Base-by-base conservation (phyloP, 2,797 vertebrate genomes). In the Amblyopsis hoosieri region DNA sequence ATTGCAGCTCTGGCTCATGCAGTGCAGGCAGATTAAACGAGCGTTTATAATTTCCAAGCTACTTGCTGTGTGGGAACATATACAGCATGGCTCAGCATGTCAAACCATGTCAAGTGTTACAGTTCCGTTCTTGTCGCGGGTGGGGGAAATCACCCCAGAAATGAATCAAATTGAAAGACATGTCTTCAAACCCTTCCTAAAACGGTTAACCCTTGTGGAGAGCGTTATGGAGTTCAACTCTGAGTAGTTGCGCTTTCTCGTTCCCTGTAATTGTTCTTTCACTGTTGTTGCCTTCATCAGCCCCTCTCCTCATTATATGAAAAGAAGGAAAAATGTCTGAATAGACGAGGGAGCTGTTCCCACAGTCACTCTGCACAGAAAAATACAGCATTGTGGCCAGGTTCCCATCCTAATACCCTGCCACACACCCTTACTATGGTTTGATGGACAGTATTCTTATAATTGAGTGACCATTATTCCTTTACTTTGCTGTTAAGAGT, bases 341-440 rank as follows among this genome's bases (percentile, higher is more conserved):
- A 99, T 99, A 95, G 97, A 93, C 89, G 93, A 95, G 94, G 94
- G 94, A 96, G 95, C 97, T 95, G 98, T 99, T 99, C 97, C 97
- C 97, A 99, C 97, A 99, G 96, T 97, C 96, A 97, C 95, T 96
- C 93, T 94, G 93, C 93, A 94, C 94, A 93, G 94, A 96, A 93
- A 96, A 96, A 96, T 96, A 95, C 94, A 92, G 93, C 91, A 98
- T 98, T 98, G 96, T 99, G 91, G 88, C 78, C 82, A 82, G 83
- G 78, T 90, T 91, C 89, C 89, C 91, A 91, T 91, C 89, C 84
- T 73, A 77, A 72, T 82, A 80, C 85, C 86, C 82, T 74, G 80
- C 94, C 93, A 93, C 85, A 88, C 75, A 72, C 83, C 71, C 89
- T 92, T 88, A 86, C 94, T 46, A 50, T 89, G 90, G 93, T 95